phyloP scores from a whole-genome alignment of 1,140 invertebrate species.

The Stenopsyche tienmushanensis region DNA sequence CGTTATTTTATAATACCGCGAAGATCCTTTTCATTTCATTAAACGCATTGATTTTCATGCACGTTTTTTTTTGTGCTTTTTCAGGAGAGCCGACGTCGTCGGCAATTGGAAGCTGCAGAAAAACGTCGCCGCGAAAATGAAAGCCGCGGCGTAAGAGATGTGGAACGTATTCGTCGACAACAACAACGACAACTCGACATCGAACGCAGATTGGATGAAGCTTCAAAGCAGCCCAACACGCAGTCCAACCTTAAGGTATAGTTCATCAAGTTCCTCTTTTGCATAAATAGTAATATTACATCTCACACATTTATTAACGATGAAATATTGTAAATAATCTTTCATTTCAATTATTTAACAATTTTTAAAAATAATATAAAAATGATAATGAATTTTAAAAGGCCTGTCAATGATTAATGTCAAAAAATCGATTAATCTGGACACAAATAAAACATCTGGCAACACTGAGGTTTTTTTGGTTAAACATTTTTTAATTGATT shows the following conservation, averaged over 20 bases:
- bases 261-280: no score
- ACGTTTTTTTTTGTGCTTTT: slow-evolving; percentile 10
- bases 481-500: no score
- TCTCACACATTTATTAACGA: no score
- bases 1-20: not conserved
- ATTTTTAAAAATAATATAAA: no score
- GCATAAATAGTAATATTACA: no score
- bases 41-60: not conserved
- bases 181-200: slow-evolving; percentile 56
- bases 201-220: slow-evolving; percentile 52
- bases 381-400: no score
- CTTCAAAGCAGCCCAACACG: slow-evolving; percentile 38
- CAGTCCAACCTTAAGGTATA: slow-evolving; percentile 32
- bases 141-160: slow-evolving; percentile 61
- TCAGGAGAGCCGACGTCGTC: slow-evolving; percentile 59
- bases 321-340: no score
- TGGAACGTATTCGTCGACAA: slow-evolving; percentile 54
- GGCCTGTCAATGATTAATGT: no score
- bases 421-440: no score
- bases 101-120: slow-evolving; percentile 62
- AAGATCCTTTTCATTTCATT: not conserved
- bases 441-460: no score
- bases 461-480: no score
- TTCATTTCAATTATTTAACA: no score
- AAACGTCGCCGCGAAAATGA: slow-evolving; percentile 55